Evolutionary conservation across 2,888 invertebrate species (phyloP), one percentile per base, ranked within the genome.

Genomic region (Caenorhabditis drosophilae): DNA sequence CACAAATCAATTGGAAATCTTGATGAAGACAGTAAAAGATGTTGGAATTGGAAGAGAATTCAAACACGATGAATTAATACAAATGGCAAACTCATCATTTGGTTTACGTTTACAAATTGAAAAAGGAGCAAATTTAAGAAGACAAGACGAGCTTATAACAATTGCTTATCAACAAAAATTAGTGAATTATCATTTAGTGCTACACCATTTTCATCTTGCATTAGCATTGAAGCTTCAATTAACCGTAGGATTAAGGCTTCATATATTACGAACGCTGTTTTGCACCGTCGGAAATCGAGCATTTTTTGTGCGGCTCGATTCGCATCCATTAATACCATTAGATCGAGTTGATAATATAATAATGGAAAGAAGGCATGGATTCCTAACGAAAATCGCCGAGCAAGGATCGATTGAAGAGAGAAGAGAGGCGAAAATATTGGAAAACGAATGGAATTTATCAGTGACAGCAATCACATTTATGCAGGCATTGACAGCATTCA

Each of bases 321-420:
- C 75, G 1, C 79, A 80, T 66, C 80, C 80, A 12, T 46, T 81
- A 15, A 69, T 80, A 35, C 80, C 80, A 3, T 41, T 78, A 44
- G 76, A 67, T 27, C 45, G 67, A 22, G 78, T 79, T 15, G 77
- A 73, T 38, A 76, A 76, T 40, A 45, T 52, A 4, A 58, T 70
- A 15, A 36, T 69, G 38, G 70, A 62, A 40, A 66, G 68, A 16
- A 49, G 80, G 3, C 78, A 80, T 46, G 50, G 57, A 15, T 80
- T 80, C 45, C 44, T 79, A 22, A 70, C 76, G 18, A 69, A 79
- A 42, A 69, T 69, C 4, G 64, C 64, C 15, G 64, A 64, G 34
- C 58, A 59, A 16, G 64, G 64, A 59, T 36, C 56, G 23, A 46
- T 42, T 31, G 59, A 59, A 9, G 64, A 64, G 18, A 26, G 64